phyloP scores from a whole-genome alignment of 2,113 vertebrate species.

The Cichladusa arquata region DNA sequence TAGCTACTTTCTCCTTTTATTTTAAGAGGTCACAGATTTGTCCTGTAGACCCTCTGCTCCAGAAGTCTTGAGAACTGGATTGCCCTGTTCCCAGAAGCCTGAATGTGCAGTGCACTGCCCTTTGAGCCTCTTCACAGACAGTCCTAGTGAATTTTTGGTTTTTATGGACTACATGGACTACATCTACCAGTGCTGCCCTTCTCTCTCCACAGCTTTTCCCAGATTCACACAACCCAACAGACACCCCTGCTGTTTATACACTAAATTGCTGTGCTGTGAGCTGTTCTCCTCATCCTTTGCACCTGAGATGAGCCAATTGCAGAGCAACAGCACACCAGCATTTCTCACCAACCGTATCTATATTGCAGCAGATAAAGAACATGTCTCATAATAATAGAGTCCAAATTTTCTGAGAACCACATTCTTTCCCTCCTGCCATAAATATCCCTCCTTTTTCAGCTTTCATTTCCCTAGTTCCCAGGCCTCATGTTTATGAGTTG shows the following conservation, averaged over 20 bases:
- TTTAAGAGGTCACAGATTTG: not conserved
- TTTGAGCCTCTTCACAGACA: not conserved
- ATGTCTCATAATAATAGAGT: not conserved
- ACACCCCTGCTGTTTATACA: not conserved
- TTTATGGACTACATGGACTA: not conserved
- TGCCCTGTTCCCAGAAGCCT: not conserved
- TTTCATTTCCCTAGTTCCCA: not conserved
- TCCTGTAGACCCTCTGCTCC: not conserved
- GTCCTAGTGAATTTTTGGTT: not conserved
- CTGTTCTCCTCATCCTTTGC: not conserved
- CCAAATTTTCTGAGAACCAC: not conserved
- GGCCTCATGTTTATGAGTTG: not conserved
- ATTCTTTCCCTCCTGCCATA: not conserved
- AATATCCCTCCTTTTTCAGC: not conserved
- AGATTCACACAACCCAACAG: not conserved
- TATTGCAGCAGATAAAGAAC: not conserved
- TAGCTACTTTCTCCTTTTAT: not conserved
- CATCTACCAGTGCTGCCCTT: not conserved
- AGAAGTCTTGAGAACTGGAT: not conserved
- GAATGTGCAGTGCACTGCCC: not conserved
- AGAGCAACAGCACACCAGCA: not conserved
- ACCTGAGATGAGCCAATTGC: not conserved
- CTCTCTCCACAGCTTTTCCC: not conserved
- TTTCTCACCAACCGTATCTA: not conserved
- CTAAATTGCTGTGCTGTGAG: not conserved